Evolutionary conservation across 2,888 invertebrate genomes (phyloP), one percentile per base, ranked within the genome.

Genomic region (Macrophya annulata): DNA sequence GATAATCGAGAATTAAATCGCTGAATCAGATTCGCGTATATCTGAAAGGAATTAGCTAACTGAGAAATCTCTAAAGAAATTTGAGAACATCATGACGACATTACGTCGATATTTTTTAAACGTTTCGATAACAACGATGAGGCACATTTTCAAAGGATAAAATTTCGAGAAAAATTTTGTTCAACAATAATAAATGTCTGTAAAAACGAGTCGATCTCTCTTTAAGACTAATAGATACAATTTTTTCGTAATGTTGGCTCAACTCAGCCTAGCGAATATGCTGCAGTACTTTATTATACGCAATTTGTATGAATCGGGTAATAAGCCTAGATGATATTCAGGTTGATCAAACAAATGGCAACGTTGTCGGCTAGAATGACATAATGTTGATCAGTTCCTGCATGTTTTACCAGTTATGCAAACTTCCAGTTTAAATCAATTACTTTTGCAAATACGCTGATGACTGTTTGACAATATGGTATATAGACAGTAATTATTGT

Each of bases 371-470:
- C 21, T 25, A 62, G 81, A 62, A 81, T 81, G 43, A 62, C 81
- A 43, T 59, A 40, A 59, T 62, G 62, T 59, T 81, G 59, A 62
- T 59, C 43, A 62, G 5, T 62, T 40, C 62, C 31, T 31, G 31
- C 59, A 81, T 25, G 81, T 59, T 83, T 83, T 68, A 71, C 25
- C 51, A 51, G 48, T 31, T 37, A 65, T 10, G 31, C 62, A 83
- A 83, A 83, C 83, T 83, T 31, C 25, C 48, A 31, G 68, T 48
- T 83, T 83, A 25, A 37, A 43, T 48, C 83, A 83, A 83, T 83
- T 51, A 83, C 68, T 48, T 48, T 83, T 68, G 83, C 68, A 83
- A 83, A 83, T 68, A 65, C 68, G 37, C 83, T 83, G 43, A 83
- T 83, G 83, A 83, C 48, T 83, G 48, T 83, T 68, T 83, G 83